phyloP scores from a whole-genome alignment of 2,888 invertebrate genomes.

The Drosophila subsilvestris region DNA sequence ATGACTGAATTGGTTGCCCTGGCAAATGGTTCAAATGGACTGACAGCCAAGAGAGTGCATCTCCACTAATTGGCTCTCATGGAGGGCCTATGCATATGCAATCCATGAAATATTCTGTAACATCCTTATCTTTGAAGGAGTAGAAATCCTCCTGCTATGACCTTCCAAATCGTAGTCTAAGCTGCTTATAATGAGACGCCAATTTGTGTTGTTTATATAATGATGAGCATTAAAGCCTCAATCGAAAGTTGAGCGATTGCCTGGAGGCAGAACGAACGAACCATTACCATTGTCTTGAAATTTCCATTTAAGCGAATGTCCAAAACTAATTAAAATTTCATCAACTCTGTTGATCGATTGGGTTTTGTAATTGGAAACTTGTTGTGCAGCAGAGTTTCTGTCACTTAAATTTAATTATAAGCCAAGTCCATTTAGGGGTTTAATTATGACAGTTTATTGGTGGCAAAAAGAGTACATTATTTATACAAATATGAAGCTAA shows the following conservation, averaged over 20 bases:
- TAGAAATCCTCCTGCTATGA: not conserved
- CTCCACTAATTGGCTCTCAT: not conserved
- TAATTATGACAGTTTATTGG: not conserved
- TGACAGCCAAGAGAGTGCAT: not conserved
- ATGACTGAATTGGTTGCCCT: not conserved
- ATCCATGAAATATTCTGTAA: not conserved
- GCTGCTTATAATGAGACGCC: constrained; percentile 27
- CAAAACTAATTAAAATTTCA: constrained; percentile 38
- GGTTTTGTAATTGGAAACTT: not conserved
- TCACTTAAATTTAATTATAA: not conserved
- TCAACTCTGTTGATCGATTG: constrained; percentile 33
- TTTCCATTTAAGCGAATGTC: constrained; percentile 9
- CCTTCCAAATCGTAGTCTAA: not conserved
- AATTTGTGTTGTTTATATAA: constrained; percentile 6
- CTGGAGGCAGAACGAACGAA: not conserved
- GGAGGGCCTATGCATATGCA: not conserved
- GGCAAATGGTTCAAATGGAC: not conserved
- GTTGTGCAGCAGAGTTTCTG: not conserved
- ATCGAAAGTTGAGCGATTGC: not conserved
- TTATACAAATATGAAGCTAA: not conserved
- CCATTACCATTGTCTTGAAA: not conserved
- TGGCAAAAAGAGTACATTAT: not conserved
- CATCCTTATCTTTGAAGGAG: not conserved
- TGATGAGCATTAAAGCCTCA: not conserved
- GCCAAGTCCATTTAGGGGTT: not conserved